Percentiles rank a stretch among this genome's conserved stretches.
Conservation (phyloP, 2,797 vertebrate species). For the Loriculus beryllinus region DNA sequence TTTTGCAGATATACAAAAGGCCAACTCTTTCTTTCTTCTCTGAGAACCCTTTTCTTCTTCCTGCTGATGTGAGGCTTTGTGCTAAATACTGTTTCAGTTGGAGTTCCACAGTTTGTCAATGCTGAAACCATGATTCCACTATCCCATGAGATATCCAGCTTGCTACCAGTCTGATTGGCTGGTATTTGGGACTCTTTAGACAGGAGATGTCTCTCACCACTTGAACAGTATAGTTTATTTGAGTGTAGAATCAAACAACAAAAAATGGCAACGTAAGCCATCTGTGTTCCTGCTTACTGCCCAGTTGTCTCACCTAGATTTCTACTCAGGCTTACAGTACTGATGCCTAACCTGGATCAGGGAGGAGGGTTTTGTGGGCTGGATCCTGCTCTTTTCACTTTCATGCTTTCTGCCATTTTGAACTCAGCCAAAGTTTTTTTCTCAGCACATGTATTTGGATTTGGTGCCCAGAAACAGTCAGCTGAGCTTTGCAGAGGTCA, state of each 20-base stretch:
- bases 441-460: not conserved
- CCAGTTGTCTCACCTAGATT: not conserved
- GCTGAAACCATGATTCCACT: not conserved
- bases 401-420: not conserved
- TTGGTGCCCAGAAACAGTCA: not conserved
- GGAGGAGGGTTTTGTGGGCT: fast-evolving
- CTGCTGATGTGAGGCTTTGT: not conserved
- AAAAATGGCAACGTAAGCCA: not conserved
- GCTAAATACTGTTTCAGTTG: not conserved
- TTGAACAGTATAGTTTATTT: not conserved
- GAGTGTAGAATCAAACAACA: not conserved
- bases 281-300: not conserved
- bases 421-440: not conserved
- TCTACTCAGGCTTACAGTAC: not conserved
- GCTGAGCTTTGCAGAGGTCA: not conserved
- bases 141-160: not conserved
- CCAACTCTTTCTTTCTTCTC: not conserved
- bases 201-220: not conserved
- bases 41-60: not conserved
- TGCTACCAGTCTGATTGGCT: not conserved
- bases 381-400: not conserved
- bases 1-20: not conserved
- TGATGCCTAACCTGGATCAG: not conserved
- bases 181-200: not conserved
- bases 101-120: not conserved